Evolutionary conservation across 37 sponge, comb jelly and placozoan genomes (phyloP).

Genomic region (Aplysina aerophoba): DNA sequence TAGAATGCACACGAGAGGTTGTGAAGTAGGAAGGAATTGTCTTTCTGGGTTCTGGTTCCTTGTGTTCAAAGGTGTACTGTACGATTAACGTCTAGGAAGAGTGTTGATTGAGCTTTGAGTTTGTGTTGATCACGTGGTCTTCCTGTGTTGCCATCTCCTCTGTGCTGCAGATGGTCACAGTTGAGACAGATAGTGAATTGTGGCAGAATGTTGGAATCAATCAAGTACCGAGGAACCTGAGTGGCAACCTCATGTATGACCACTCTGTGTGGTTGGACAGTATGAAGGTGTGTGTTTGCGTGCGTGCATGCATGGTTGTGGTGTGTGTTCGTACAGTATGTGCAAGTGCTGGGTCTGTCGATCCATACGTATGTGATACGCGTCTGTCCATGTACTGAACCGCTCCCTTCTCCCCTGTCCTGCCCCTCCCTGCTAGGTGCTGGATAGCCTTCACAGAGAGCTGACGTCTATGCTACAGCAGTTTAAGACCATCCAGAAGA

Average conservation of each 20-base stretch:
- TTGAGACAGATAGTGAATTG: constrained; percentile 52
- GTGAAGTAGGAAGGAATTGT: no score
- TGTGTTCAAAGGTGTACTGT: no score
- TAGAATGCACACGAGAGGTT: no score
- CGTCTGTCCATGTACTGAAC: background rate
- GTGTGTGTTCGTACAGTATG: background rate
- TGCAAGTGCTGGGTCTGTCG: no score
- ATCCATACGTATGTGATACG: no score
- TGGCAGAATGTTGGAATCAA: constrained; percentile 48
- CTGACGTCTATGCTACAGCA: constrained; percentile 26
- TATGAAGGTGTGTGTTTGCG: constrained; percentile 44
- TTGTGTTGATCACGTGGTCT: background rate
- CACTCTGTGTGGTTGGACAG: constrained; percentile 43
- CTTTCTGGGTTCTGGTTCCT: background rate
- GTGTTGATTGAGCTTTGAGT: no score
- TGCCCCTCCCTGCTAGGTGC: background rate
- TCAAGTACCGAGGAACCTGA: constrained; percentile 28
- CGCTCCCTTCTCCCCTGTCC: no score
- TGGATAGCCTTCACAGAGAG: constrained; percentile 35
- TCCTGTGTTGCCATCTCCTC: background rate
- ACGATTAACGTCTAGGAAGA: no score
- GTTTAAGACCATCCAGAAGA: constrained; percentile 30
- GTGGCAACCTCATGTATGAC: constrained; percentile 33
- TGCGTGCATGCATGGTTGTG: background rate
- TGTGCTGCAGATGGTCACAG: constrained; percentile 21